phyloP scores from a whole-genome alignment of 2,888 invertebrate species.

The Agriopis aurantiaria region DNA sequence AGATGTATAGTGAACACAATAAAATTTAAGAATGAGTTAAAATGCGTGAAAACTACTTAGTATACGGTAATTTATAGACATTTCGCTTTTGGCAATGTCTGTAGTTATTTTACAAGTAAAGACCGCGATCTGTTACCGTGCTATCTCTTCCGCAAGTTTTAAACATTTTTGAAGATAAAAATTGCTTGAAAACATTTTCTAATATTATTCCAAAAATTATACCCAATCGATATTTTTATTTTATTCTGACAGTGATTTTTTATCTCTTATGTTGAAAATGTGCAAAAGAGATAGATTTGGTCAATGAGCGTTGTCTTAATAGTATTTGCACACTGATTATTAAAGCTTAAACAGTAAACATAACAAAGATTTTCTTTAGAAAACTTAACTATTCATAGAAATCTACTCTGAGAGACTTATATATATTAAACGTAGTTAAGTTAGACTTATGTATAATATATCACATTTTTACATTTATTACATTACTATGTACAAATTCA shows the following conservation, averaged over 20 bases:
- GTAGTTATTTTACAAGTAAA: conserved; percentile 10
- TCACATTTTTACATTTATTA: conserved; percentile 61
- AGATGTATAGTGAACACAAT: too few relatives aligned
- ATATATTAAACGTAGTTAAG: conserved; percentile 45
- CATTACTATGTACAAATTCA: conserved; percentile 46
- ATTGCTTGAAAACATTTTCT: too few relatives aligned
- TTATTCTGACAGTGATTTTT: too few relatives aligned
- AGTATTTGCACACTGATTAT: conserved; percentile 14
- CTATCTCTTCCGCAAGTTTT: too few relatives aligned
- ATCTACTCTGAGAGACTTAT: conserved; percentile 44
- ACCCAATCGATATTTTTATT: too few relatives aligned
- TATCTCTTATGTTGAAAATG: too few relatives aligned
- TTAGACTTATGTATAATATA: conserved; percentile 50
- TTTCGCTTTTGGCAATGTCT: conserved; percentile 1
- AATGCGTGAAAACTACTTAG: neutral
- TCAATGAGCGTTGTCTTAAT: neutral
- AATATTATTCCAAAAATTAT: too few relatives aligned
- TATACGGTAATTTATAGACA: neutral
- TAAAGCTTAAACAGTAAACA: conserved; percentile 9
- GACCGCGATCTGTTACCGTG: too few relatives aligned
- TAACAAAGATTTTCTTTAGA: conserved; percentile 51
- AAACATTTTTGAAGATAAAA: too few relatives aligned
- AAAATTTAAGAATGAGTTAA: too few relatives aligned
- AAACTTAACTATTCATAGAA: conserved; percentile 55
- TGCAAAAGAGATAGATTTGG: too few relatives aligned